These are phyloP conservation scores for Apogon hyalosoma DNA, from an alignment of 2,797 vertebrate species.

Conservation along the genomic window DNA sequence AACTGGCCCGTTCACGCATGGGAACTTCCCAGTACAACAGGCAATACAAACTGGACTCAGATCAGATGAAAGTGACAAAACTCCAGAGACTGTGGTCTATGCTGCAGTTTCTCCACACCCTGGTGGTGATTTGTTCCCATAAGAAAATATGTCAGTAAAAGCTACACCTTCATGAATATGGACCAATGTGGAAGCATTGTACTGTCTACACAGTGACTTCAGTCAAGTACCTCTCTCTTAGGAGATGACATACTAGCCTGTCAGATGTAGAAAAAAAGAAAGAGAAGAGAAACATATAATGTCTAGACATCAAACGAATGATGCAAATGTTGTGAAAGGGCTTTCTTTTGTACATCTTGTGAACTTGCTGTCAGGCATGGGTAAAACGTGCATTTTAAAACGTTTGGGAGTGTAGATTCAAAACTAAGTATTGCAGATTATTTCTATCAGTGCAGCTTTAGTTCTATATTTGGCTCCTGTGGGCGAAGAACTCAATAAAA, in stretches of 20 bases:
- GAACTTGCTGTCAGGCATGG: conserved; percentile 74
- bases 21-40: conserved; percentile 53
- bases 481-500: conserved; percentile 72
- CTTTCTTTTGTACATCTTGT: conserved; percentile 76
- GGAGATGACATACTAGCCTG: conserved; percentile 76
- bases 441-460: conserved; percentile 62
- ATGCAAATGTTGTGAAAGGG: conserved; percentile 83
- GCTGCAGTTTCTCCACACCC: conserved; percentile 55
- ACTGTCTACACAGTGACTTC: conserved; percentile 79
- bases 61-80: conserved; percentile 68
- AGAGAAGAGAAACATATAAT: conserved; percentile 62
- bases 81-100: conserved; percentile 54
- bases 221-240: conserved; percentile 79
- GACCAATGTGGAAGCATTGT: conserved; percentile 78
- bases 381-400: conserved; percentile 74
- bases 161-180: conserved; percentile 83
- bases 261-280: conserved; percentile 67
- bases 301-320: conserved; percentile 80
- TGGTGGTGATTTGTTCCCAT: conserved; percentile 82
- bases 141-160: conserved; percentile 85
- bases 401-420: conserved; percentile 62
- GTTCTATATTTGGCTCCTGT: conserved; percentile 72
- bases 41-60: conserved; percentile 56
- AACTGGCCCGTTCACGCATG: conserved; percentile 38
- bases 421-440: conserved; percentile 69